Percentiles rank a stretch among this genome's conserved stretches.
Conservation (phyloP, 2,113 vertebrate species). For the Eptatretus burgeri region DNA sequence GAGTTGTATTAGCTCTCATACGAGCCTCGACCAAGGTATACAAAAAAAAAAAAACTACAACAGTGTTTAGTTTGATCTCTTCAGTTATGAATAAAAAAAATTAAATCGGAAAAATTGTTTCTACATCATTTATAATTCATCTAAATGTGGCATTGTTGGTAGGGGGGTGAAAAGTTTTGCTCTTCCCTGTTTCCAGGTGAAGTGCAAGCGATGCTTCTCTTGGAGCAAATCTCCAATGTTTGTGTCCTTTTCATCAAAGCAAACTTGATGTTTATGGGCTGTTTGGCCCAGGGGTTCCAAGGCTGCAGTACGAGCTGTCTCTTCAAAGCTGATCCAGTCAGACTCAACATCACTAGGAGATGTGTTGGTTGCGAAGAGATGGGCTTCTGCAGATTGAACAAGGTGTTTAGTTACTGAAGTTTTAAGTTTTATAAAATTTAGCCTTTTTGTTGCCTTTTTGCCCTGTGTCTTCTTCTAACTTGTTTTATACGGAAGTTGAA, state of each 20-base stretch:
- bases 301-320: neutral
- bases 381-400: neutral
- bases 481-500: neutral
- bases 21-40: no score
- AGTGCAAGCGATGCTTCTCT: no score
- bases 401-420: neutral
- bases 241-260: conserved; percentile 6
- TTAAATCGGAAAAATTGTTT: no score
- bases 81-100: no score
- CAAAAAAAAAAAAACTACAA: no score
- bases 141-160: no score
- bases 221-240: conserved; percentile 6
- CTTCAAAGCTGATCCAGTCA: neutral
- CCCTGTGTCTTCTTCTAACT: neutral
- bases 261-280: neutral
- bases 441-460: neutral
- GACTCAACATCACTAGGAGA: neutral
- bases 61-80: no score
- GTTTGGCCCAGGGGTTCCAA: neutral
- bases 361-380: neutral
- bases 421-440: neutral
- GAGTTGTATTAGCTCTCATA: no score
- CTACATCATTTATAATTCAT: no score
- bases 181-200: no score
- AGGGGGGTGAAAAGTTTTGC: no score